Evolutionary conservation across 2,797 vertebrate species (phyloP).

Genomic region (Decapterus maruadsi): DNA sequence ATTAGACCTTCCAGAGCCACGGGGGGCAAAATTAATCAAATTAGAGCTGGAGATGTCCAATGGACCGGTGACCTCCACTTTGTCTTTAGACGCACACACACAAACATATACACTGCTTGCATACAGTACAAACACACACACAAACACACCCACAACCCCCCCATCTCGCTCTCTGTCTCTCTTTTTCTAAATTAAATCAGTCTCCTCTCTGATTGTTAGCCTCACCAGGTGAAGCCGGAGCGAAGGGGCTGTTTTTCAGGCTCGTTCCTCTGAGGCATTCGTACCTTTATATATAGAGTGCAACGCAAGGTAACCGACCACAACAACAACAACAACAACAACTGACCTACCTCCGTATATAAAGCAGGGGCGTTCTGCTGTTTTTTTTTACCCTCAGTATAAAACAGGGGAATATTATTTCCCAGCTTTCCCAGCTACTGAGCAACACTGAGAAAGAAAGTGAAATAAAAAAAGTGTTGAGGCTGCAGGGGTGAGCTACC

Average conservation of each 20-base stretch:
- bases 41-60: slow-evolving; percentile 54
- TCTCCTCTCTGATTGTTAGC: slow-evolving; percentile 45
- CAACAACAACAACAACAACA: too few species aligned
- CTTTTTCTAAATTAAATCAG: slow-evolving; percentile 49
- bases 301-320: too few species aligned
- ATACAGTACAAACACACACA: slow-evolving; percentile 28
- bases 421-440: too few species aligned
- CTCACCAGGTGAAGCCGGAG: background rate
- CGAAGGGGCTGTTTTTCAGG: background rate
- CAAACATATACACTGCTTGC: slow-evolving; percentile 3
- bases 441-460: too few species aligned
- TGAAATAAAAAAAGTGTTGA: too few species aligned
- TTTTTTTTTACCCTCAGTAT: too few species aligned
- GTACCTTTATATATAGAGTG: background rate
- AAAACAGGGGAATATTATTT: too few species aligned
- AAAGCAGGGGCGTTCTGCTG: too few species aligned
- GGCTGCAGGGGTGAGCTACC: too few species aligned
- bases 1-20: slow-evolving; percentile 39
- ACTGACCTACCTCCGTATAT: too few species aligned
- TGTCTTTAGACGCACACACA: slow-evolving; percentile 25
- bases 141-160: slow-evolving; percentile 16
- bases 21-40: slow-evolving; percentile 72
- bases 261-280: background rate
- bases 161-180: background rate
- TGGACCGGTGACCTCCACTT: slow-evolving; percentile 57